Evolutionary conservation across 1,140 invertebrate genomes (phyloP).

Genomic region (Acromyrmex charruanus): DNA sequence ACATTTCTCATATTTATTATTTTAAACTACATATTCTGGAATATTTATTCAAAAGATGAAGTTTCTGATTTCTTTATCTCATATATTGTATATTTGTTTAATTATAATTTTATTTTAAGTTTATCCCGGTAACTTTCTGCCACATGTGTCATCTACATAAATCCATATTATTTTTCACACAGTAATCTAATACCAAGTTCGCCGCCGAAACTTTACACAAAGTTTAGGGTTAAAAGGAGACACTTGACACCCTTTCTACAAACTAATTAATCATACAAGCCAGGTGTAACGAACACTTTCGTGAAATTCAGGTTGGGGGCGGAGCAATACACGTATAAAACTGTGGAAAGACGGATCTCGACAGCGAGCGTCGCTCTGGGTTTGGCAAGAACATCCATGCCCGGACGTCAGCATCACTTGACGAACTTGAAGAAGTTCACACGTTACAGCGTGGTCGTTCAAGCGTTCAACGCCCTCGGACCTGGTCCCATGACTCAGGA

Average conservation of each 20-base stretch:
- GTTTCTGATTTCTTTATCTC: background rate
- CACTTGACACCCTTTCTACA: slow-evolving; percentile 19
- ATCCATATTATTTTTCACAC: background rate
- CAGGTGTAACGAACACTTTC: slow-evolving; percentile 40
- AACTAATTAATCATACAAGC: slow-evolving; percentile 52
- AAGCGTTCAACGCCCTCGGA: slow-evolving; percentile 97
- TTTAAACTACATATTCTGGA: background rate
- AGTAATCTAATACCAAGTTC: slow-evolving; percentile 6
- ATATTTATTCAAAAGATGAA: background rate
- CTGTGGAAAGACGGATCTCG: slow-evolving; percentile 85
- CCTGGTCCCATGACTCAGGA: slow-evolving; percentile 95
- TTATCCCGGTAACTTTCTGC: background rate
- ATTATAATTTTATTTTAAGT: background rate
- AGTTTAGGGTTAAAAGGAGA: slow-evolving; percentile 30
- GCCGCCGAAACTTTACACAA: background rate
- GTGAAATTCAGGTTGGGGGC: slow-evolving; percentile 76
- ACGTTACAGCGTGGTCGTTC: slow-evolving; percentile 95
- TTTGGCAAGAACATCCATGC: slow-evolving; percentile 83
- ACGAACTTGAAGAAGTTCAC: slow-evolving; percentile 92
- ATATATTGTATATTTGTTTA: background rate
- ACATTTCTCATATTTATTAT: background rate
- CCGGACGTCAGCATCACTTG: slow-evolving; percentile 84
- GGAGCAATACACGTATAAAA: slow-evolving; percentile 84
- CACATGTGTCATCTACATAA: background rate
- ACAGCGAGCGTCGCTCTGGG: slow-evolving; percentile 84